Evolutionary conservation across 2,113 vertebrate genomes (phyloP).

Genomic region (Nesogale talazaci): DNA sequence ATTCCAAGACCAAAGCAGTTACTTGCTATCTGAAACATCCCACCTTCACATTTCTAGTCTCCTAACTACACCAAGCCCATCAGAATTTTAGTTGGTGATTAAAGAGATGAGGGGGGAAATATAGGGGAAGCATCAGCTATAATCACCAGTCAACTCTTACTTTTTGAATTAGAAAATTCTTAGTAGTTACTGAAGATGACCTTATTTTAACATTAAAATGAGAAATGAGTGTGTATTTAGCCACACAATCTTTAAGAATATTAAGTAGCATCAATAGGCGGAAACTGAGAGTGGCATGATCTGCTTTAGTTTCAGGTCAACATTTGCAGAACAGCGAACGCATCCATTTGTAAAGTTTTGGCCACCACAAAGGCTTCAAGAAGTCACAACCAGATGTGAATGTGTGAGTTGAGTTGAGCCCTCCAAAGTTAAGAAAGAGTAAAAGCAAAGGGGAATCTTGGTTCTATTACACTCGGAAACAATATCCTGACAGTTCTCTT

Average conservation of each 20-base stretch:
- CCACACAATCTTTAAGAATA: not conserved
- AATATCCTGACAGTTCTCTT: not conserved
- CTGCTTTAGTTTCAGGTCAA: not conserved
- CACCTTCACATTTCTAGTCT: not conserved
- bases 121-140: not conserved
- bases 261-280: not conserved
- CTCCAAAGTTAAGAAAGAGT: not conserved
- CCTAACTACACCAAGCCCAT: not conserved
- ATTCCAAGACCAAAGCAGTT: not conserved
- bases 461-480: not conserved
- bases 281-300: not conserved
- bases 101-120: not conserved
- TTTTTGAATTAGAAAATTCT: not conserved
- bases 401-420: not conserved
- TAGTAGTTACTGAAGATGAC: not conserved
- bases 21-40: not conserved
- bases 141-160: not conserved
- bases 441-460: not conserved
- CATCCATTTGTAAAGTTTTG: not conserved
- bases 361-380: not conserved
- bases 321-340: not conserved
- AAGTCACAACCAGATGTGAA: not conserved
- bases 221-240: not conserved
- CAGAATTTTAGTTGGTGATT: not conserved
- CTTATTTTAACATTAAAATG: conserved; percentile 9